These are phyloP conservation scores for Ancistrus triradiatus DNA, from an alignment of 2,113 vertebrate species.

Conservation along the genomic window DNA sequence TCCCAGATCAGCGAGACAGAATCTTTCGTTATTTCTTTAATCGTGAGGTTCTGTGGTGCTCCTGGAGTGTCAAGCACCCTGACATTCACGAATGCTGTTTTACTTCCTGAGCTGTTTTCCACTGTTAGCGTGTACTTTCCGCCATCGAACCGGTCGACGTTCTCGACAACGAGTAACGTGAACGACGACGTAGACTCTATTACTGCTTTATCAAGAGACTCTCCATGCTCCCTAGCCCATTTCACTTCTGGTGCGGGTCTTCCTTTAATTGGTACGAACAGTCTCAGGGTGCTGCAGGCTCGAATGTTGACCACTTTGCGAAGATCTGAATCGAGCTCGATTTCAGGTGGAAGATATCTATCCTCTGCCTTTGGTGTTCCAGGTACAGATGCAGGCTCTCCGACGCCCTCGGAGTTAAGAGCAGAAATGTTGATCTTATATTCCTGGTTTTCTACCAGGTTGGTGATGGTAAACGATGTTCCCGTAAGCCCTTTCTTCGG, in stretches of 20 bases:
- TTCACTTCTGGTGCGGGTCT: slow-evolving; percentile 94
- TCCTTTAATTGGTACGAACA: slow-evolving; percentile 97
- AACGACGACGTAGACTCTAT: slow-evolving; percentile 93
- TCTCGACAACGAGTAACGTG: slow-evolving; percentile 86
- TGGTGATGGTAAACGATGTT: slow-evolving; percentile 90
- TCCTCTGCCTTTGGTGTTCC: slow-evolving; percentile 93
- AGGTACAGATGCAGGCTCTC: slow-evolving; percentile 87
- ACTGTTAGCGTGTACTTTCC: slow-evolving; percentile 92
- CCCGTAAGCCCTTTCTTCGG: slow-evolving; percentile 83
- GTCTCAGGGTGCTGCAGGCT: slow-evolving; percentile 88
- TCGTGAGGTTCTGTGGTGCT: slow-evolving; percentile 84
- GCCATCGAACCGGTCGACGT: slow-evolving; percentile 90
- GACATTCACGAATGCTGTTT: slow-evolving; percentile 91
- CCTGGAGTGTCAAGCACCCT: slow-evolving; percentile 95
- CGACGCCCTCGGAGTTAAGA: slow-evolving; percentile 89
- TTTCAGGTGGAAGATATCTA: slow-evolving; percentile 85
- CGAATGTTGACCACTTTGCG: slow-evolving; percentile 90
- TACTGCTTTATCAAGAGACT: slow-evolving; percentile 83
- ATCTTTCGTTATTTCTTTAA: slow-evolving; percentile 90
- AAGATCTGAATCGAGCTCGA: slow-evolving; percentile 93
- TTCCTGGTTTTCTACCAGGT: slow-evolving; percentile 89
- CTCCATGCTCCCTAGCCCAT: slow-evolving; percentile 90
- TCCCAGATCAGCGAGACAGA: slow-evolving; percentile 94
- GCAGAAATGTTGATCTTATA: slow-evolving; percentile 95
- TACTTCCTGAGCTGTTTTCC: slow-evolving; percentile 91